Base-by-base conservation (phyloP, 2,888 invertebrate species). In the Thymelicus acteon region DNA sequence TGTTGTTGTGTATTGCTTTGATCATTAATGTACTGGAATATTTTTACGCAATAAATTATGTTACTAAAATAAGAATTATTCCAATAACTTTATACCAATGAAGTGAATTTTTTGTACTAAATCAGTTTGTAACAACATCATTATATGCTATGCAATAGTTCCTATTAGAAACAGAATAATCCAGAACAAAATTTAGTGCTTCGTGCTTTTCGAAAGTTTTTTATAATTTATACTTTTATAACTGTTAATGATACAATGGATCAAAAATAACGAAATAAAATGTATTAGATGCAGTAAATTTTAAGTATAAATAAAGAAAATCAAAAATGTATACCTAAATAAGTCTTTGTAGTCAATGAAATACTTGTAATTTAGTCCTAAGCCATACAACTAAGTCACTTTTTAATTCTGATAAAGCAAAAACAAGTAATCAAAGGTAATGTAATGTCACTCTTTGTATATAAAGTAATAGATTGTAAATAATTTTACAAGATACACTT, bases 381-480 rank as follows among this genome's bases (percentile, higher is more conserved):
- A 58, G 37, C 39, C 37, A 1, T 13, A 37, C 37, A 58, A 58
- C 58, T 58, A 60, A 63, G 70, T 70, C 70, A 70, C 70, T 70
- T 70, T 70, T 70, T 70, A 70, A 64, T 49, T 70, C 10, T 19
- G 31, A 40, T 54, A 24, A 37, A 40, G 39, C 47, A 54, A 40
- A 19, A 37, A 37, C 31, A 60, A 47, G 15, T 37, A 54, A 40
- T 62, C 62, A 65, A 64, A 52, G 40, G n/a, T 52, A 60, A 19
- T 19, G 19, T 19, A 19, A 60, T 60, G 49, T 81, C 79, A 76
- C 79, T 75, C 83, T 80, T 78, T 88, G 89, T 92, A 90, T 86
- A 89, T 90, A 91, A 84, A 80, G 84, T 82, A 82, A 82, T 83
- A 82, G 83, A 83, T 74, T 92, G 92, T 92, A 92, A 85, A 91